Conservation (phyloP, 2,888 invertebrate species). For the Galerucella pusilla region DNA sequence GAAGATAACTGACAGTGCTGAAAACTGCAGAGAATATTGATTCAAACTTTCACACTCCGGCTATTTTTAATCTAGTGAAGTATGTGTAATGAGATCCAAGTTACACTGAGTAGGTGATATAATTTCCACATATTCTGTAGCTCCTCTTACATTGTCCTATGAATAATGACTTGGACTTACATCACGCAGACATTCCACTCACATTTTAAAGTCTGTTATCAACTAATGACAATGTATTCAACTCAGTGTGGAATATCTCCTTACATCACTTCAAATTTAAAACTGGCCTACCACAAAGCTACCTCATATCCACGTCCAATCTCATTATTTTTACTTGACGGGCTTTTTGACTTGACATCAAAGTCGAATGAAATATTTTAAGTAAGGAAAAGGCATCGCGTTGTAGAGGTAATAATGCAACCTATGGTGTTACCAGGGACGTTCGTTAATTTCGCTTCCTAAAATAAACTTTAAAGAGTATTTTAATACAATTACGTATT, state of each 20-base stretch:
- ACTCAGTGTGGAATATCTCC: background rate
- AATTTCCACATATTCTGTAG: background rate
- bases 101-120: no score
- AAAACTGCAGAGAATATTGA: no score
- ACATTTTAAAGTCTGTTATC: background rate
- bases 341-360: slow-evolving; percentile 4
- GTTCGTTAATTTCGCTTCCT: background rate
- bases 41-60: no score
- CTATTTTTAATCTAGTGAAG: no score
- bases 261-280: background rate
- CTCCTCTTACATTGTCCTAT: background rate
- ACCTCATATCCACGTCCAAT: background rate
- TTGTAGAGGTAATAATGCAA: background rate
- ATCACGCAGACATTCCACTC: background rate
- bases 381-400: background rate
- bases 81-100: no score
- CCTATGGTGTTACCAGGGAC: background rate
- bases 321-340: background rate
- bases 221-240: background rate
- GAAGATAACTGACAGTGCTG: no score
- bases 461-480: background rate
- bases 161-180: background rate
- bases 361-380: background rate
- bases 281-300: background rate
- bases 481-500: background rate